Base-by-base conservation (phyloP, 2,888 invertebrate genomes). In the Eupithecia abbreviata region DNA sequence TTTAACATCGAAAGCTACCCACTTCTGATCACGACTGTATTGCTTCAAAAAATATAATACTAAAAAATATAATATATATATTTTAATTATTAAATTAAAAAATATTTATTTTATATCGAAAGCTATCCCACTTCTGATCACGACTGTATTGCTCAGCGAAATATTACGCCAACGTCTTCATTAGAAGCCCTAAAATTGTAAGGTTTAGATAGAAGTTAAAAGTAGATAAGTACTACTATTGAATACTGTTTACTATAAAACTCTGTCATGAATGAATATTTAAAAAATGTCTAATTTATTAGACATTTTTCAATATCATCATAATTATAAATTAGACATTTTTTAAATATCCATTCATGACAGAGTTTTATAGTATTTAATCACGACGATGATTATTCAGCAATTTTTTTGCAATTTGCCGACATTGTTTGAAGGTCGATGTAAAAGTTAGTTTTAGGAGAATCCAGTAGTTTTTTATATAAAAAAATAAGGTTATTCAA, bases 51-150 rank as follows among this genome's bases (percentile, higher is more conserved):
- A 30, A 30, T 30, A 30, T 30, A 30, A 30, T 30, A 30, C 30
- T 30, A 30, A 30, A 30, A 30, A 30, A 30, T 30, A 30, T 30
- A 30, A 30, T 30, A 30, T 30, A 30, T 30, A 30, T 30, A 30
- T 45, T 45, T 45, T 45, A 45, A 45, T 45, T 45, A 45, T 45
- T 45, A 45, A 45, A 45, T 7, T 0, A 45, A 45, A 45, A 30
- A 30, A 30, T 30, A 71, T 58, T 82, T 71, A 88, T 84, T 84
- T 15, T 85, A 89, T 90, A 92, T 82, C 75, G 87, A 91, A 92
- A 91, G 91, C 91, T 49, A 77, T 87, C 89, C 86, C 85, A 85
- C 74, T 58, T 89, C 85, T 85, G 82, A 86, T 82, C 81, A 87
- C 84, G 80, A 85, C 87, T 86, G 84, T 82, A 88, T 84, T 81